Evolutionary conservation across 2,113 vertebrate species (phyloP), one percentile per base, ranked within the genome.

Genomic region (Calidris pugnax): DNA sequence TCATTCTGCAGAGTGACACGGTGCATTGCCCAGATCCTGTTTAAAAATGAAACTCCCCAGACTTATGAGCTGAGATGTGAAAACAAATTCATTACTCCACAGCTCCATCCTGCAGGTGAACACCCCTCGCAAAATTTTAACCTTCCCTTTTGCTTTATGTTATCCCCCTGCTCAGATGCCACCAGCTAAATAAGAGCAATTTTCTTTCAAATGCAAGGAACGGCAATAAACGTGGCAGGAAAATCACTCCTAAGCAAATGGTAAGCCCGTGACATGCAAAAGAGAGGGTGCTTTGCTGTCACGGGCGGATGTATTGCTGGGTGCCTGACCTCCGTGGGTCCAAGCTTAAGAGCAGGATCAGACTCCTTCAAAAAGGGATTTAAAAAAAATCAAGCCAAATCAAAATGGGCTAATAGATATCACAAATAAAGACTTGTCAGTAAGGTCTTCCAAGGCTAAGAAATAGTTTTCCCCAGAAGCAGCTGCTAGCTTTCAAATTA

Each of bases 201-300:
- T 96, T 89, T 67, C 91, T 96, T 97, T 96, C 95, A 96, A 94
- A 95, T 94, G 92, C 93, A 73, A 93, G 94, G 71, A 43, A 77
- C 33, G 88, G 90, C 96, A 93, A 94, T 93, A 94, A 96, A 95
- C 48, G 89, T 93, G 87, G 84, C 89, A 96, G 90, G 92, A 67
- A 82, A 85, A 87, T 48, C 90, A 55, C 92, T 91, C 78, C 79
- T 5, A 16, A 66, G 69, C 95, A 97, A 95, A 97, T 88, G 92
- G 90, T 10, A 7, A 74, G 41, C 18, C 45, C 6, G 0, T 57
- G 35, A 47, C n/a, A 23, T 55, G 69, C 15, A 22, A 67, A 77
- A 85, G 63, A 78, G 75, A 68, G 48, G 64, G 18, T 33, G 67
- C 90, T 91, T 55, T 14, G 77, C 37, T 69, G 56, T 33, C 73